Evolutionary conservation across 2,113 vertebrate species (phyloP).

Genomic region (Hippoglossus stenolepis): DNA sequence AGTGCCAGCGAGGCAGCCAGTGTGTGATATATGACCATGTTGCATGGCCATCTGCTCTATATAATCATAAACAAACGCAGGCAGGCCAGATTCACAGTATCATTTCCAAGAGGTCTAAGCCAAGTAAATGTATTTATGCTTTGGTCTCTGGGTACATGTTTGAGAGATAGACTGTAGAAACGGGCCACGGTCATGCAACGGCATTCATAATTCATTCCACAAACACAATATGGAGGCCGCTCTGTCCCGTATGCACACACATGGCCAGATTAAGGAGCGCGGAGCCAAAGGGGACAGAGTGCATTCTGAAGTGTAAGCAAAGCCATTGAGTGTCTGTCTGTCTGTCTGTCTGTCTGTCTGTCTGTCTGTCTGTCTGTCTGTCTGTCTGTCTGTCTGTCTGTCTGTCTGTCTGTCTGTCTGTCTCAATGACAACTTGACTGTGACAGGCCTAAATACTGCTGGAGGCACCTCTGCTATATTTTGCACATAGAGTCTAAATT

Average conservation of each 20-base stretch:
- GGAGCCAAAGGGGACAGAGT: slow-evolving; percentile 60
- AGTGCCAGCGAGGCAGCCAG: slow-evolving; percentile 52
- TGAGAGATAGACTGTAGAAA: slow-evolving; percentile 68
- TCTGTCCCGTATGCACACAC: slow-evolving; percentile 68
- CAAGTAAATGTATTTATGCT: slow-evolving; percentile 67
- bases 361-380: slow-evolving; percentile 24
- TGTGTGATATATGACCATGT: slow-evolving; percentile 76
- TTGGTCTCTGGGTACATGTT: slow-evolving; percentile 72
- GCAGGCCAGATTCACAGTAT: slow-evolving; percentile 63
- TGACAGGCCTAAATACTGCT: slow-evolving; percentile 57
- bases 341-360: slow-evolving; percentile 5
- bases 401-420: slow-evolving; percentile 27
- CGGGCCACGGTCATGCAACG: slow-evolving; percentile 72
- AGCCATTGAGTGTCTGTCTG: slow-evolving; percentile 24
- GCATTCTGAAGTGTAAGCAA: slow-evolving; percentile 51
- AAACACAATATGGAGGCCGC: slow-evolving; percentile 76
- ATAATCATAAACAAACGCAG: slow-evolving; percentile 78
- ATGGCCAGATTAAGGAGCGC: slow-evolving; percentile 56
- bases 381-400: slow-evolving; percentile 5
- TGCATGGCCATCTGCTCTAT: slow-evolving; percentile 82
- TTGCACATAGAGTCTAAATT: slow-evolving; percentile 52
- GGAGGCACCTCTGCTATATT: slow-evolving; percentile 56
- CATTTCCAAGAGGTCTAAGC: slow-evolving; percentile 67
- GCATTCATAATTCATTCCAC: slow-evolving; percentile 73
- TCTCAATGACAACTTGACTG: slow-evolving; percentile 48